Conservation (phyloP, 1,140 invertebrate species). For the Nylanderia fulva region DNA sequence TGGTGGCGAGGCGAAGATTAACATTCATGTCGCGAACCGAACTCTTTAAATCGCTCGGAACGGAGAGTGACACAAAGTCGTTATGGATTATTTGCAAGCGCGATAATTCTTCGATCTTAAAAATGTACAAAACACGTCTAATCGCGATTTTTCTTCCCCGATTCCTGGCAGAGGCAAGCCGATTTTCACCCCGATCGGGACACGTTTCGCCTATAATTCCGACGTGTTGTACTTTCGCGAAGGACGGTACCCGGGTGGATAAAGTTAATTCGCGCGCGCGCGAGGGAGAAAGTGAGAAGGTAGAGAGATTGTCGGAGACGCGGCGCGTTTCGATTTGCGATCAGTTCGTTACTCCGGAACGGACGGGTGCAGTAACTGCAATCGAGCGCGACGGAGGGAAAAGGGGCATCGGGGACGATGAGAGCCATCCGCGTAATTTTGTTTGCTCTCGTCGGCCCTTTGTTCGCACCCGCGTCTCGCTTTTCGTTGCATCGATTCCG, state of each 20-base stretch:
- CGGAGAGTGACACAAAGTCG: not conserved
- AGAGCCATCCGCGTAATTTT: conserved; percentile 59
- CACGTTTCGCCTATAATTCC: conserved; percentile 4
- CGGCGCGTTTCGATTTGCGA: conserved; percentile 55
- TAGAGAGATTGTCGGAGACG: conserved; percentile 19
- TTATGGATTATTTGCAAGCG: not conserved
- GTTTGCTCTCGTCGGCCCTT: conserved; percentile 55
- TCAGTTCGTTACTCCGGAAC: conserved; percentile 58
- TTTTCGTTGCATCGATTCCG: conserved; percentile 48
- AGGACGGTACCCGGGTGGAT: not conserved
- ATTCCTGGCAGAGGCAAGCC: conserved; percentile 17
- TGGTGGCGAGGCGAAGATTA: not conserved
- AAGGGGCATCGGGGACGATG: conserved; percentile 10
- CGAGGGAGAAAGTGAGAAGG: not conserved
- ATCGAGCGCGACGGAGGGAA: conserved; percentile 2
- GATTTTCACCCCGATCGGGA: not conserved
- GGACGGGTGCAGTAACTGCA: conserved; percentile 22
- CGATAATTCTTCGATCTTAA: not conserved
- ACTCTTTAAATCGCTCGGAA: not conserved
- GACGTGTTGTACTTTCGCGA: conserved; percentile 18
- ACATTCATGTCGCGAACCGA: not conserved
- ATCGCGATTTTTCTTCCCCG: not conserved
- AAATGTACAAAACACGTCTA: not conserved
- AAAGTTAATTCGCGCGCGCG: conserved; percentile 47
- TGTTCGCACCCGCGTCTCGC: conserved; percentile 46